phyloP scores from a whole-genome alignment of 2,113 vertebrate genomes.

The Marcusenius ussheri region DNA sequence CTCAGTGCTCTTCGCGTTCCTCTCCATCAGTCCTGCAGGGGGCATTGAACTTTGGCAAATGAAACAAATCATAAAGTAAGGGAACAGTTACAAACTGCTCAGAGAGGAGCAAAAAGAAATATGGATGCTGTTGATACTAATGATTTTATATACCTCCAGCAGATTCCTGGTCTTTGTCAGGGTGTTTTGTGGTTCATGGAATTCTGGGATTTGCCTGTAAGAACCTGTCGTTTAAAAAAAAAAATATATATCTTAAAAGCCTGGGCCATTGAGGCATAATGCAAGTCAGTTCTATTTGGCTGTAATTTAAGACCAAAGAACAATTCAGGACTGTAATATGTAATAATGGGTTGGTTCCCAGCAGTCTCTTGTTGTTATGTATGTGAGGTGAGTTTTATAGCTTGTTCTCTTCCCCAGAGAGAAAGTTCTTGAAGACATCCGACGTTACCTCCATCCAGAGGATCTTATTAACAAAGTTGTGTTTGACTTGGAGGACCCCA shows the following conservation, averaged over 20 bases:
- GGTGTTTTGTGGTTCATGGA: neutral
- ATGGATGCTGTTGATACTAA: neutral
- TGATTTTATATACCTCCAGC: neutral
- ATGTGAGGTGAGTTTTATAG: neutral
- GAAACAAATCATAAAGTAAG: neutral
- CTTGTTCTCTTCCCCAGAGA: conserved; percentile 54
- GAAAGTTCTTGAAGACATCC: conserved; percentile 79
- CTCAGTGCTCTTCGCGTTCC: neutral
- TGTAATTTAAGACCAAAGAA: neutral
- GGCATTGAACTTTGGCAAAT: neutral
- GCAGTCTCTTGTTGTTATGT: neutral
- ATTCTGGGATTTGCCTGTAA: neutral
- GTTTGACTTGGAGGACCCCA: conserved; percentile 74
- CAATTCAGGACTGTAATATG: neutral
- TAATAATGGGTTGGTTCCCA: neutral
- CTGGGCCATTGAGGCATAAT: neutral
- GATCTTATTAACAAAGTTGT: conserved; percentile 72
- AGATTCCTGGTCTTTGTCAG: neutral
- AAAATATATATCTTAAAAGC: neutral
- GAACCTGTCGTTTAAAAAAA: neutral
- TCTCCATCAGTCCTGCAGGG: neutral
- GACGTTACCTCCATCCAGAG: conserved; percentile 63
- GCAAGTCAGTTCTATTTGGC: neutral
- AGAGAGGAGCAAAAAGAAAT: neutral
- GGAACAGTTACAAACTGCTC: neutral